phyloP scores from a whole-genome alignment of 2,888 invertebrate genomes.

The Timema cristinae region DNA sequence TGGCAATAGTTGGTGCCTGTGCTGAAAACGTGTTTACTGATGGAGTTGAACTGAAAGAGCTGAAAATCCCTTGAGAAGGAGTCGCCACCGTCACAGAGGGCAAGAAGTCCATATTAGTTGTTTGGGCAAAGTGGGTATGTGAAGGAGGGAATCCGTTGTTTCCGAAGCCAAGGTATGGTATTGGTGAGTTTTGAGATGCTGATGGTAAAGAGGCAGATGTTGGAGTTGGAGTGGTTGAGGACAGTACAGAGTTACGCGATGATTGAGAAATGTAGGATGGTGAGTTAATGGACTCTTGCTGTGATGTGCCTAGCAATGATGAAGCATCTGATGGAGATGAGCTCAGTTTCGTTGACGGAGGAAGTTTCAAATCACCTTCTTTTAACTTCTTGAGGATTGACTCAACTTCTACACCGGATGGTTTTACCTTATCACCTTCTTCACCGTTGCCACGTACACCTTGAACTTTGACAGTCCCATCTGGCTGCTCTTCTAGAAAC shows the following conservation, averaged over 20 bases:
- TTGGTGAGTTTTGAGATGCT: not conserved
- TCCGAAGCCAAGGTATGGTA: conserved; percentile 11
- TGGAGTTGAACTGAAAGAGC: not conserved
- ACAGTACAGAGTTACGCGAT: conserved; percentile 11
- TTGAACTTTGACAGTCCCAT: conserved; percentile 80
- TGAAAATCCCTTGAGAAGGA: not conserved
- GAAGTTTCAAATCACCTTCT: conserved; percentile 75
- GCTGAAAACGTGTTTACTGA: not conserved
- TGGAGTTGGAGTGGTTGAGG: not conserved
- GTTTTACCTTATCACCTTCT: conserved; percentile 55
- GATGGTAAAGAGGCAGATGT: not conserved
- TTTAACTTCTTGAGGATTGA: conserved; percentile 75
- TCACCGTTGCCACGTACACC: conserved; percentile 70
- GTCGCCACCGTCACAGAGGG: conserved; percentile 15
- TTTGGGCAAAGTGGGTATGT: not conserved
- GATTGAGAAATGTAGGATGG: not conserved
- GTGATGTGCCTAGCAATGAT: conserved; percentile 5
- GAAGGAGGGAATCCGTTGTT: not conserved
- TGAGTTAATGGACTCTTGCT: conserved; percentile 12
- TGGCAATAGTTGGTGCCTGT: not conserved
- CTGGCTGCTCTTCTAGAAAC: conserved; percentile 78
- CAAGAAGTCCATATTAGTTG: conserved; percentile 16
- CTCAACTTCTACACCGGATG: conserved; percentile 66
- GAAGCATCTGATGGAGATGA: not conserved
- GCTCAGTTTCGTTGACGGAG: conserved; percentile 50